A percentile compares a stretch with the other conserved stretches of the same genome.
Evolutionary conservation across 2,113 vertebrate genomes (phyloP).

Genomic region (Tupaia chinensis): DNA sequence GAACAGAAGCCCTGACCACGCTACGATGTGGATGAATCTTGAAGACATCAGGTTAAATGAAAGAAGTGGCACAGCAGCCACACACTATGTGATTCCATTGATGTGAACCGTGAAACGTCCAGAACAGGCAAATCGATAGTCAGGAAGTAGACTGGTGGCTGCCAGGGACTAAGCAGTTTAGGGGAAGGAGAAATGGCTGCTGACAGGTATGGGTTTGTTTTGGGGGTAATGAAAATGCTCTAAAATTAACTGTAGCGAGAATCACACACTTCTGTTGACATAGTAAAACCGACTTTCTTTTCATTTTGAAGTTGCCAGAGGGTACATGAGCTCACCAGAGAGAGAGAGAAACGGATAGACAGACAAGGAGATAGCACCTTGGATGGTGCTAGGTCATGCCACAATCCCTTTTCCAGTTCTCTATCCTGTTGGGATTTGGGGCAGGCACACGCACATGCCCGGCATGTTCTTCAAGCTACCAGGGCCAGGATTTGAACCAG

Average conservation of each 20-base stretch:
- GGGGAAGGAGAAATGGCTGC: neutral
- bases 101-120: neutral
- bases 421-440: no score
- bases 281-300: neutral
- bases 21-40: fast-evolving
- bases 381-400: no score
- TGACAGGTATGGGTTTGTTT: neutral
- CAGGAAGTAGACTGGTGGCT: fast-evolving
- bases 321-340: no score
- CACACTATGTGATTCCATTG: fast-evolving
- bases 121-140: fast-evolving
- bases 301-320: no score
- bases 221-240: neutral
- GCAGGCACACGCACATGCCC: no score
- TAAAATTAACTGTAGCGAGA: neutral
- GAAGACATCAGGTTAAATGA: neutral
- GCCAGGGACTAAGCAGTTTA: neutral
- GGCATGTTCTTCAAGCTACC: no score
- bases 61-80: neutral
- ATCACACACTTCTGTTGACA: no score
- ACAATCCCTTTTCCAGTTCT: no score
- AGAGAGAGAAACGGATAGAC: no score
- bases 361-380: no score
- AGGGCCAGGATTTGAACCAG: no score
- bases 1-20: neutral